Base-by-base conservation (phyloP, 2,888 invertebrate genomes). In the Nemotelus nigrinus region DNA sequence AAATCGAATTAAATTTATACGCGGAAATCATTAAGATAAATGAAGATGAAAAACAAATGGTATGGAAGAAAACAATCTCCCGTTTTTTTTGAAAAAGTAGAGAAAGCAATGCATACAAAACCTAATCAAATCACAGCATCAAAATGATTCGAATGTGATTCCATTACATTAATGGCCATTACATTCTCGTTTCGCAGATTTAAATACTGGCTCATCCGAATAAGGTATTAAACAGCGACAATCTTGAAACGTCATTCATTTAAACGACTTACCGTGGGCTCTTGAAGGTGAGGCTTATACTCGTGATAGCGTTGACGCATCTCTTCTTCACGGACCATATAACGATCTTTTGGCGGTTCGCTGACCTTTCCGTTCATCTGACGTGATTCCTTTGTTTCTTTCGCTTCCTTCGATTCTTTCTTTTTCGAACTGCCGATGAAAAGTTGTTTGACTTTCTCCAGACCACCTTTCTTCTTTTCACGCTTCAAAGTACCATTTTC, bases 361-460 rank as follows among this genome's bases (percentile, higher is more conserved):
- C 2, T 39, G 85, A 67, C 87, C 88, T 84, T 64, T 82, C 84
- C 80, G 82, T 85, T 45, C 82, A 79, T 0, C 83, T 89, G 90
- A 2, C 43, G 53, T 90, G 85, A 90, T 90, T 87, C 90, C 43
- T 70, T 70, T 90, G 85, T 90, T 90, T 87, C 90, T 91, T 84
- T 89, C 90, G 86, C 90, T 90, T 87, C 90, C 91, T 85, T 89
- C 90, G 88, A 90, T 91, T 88, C 74, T 47, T 91, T 92, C 88
- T 92, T 92, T 77, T 91, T 91, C 88, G 89, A 89, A 85, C 91
- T 90, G 84, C 92, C 90, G 82, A 91, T 92, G 88, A 94, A 94
- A 82, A 94, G 89, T 86, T 93, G 93, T 84, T 93, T 94, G 82
- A 93, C 93, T 89, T 92, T 93, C 86, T 93, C 93, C 82, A 93